Conservation (phyloP, 2,888 invertebrate species). For the Chrysolina americana region DNA sequence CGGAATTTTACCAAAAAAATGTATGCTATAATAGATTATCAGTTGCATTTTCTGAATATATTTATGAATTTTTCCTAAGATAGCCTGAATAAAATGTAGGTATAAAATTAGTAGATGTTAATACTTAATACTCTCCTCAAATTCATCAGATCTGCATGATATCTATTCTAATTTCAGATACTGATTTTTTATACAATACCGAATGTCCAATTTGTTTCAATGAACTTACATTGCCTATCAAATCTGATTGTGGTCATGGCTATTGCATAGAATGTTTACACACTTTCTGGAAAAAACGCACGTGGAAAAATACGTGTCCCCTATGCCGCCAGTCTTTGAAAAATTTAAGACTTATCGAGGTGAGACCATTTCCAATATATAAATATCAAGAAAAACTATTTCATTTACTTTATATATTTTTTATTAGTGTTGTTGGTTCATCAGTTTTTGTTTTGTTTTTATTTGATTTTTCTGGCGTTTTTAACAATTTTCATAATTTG, state of each 20-base stretch:
- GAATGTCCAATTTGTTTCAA: conserved; percentile 60
- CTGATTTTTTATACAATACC: conserved; percentile 53
- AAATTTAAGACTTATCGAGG: conserved; percentile 46
- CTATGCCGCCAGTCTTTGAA: conserved; percentile 49
- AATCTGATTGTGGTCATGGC: conserved; percentile 57
- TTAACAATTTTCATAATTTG: too few species aligned
- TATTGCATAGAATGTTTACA: conserved; percentile 57
- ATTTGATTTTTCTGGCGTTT: too few species aligned
- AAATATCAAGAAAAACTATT: too few species aligned
- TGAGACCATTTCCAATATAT: conserved; percentile 27
- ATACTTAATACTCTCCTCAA: background rate
- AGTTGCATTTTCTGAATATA: too few species aligned
- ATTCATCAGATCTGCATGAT: background rate
- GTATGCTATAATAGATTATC: background rate
- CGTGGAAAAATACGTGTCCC: conserved; percentile 51
- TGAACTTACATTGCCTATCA: conserved; percentile 49
- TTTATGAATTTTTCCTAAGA: too few species aligned
- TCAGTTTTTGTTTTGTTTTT: too few species aligned
- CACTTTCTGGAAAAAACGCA: conserved; percentile 45
- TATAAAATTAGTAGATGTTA: background rate
- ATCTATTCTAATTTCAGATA: conserved; percentile 27
- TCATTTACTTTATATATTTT: too few species aligned
- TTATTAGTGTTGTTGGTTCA: too few species aligned
- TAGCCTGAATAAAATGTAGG: background rate
- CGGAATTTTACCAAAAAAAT: too few species aligned